These are phyloP conservation scores for Hermaeophaga mercurialis DNA, from an alignment of 2,888 invertebrate species.

Conservation along the genomic window DNA sequence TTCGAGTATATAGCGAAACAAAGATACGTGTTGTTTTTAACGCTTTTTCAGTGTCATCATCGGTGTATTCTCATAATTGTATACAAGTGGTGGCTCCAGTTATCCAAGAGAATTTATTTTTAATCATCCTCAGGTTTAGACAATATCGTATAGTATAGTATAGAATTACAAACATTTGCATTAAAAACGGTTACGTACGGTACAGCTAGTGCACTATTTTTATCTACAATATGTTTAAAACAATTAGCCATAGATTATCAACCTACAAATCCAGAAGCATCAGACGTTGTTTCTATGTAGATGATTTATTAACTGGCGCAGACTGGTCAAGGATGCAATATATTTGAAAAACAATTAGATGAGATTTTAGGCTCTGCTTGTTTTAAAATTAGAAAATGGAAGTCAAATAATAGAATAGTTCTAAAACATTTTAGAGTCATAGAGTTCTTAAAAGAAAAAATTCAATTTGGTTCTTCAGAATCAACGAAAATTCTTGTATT, in stretches of 20 bases:
- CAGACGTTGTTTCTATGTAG: neutral
- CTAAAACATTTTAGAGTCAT: neutral
- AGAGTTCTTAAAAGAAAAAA: too few species aligned
- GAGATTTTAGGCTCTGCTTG: neutral
- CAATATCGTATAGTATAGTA: too few species aligned
- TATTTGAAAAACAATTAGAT: neutral
- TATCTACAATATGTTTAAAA: neutral
- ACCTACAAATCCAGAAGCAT: neutral
- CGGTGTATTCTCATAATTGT: too few species aligned
- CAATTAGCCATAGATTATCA: neutral
- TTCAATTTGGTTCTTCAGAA: neutral
- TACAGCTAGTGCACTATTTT: neutral
- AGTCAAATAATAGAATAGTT: neutral
- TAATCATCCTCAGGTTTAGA: too few species aligned
- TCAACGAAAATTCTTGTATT: neutral
- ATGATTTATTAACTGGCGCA: neutral
- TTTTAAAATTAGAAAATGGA: neutral
- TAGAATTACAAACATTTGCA: neutral
- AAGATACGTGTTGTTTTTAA: too few species aligned
- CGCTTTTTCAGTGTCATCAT: too few species aligned
- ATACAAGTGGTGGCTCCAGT: too few species aligned
- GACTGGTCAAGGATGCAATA: neutral
- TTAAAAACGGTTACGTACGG: slow-evolving; percentile 10
- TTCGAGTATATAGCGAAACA: too few species aligned
- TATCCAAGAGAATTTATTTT: too few species aligned